Evolutionary conservation across 2,113 vertebrate genomes (phyloP).

Genomic region (Otis tarda): DNA sequence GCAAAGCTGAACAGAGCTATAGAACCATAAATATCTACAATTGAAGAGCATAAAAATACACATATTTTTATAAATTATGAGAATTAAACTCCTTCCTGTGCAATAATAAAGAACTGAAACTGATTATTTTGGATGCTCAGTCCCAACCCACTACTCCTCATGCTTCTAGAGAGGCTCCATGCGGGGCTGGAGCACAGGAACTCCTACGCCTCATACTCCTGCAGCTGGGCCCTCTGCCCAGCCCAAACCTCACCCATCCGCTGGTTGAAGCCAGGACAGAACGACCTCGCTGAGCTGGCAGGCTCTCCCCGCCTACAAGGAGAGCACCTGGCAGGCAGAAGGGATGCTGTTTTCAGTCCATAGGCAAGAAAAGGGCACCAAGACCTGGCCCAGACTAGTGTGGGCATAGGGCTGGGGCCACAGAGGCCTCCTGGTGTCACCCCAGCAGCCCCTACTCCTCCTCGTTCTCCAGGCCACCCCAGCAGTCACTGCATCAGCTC

Average conservation of each 20-base stretch:
- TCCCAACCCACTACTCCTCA: background rate
- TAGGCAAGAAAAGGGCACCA: background rate
- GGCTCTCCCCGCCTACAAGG: background rate
- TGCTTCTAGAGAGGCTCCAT: background rate
- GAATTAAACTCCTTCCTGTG: background rate
- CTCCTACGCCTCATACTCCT: background rate
- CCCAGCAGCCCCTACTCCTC: background rate
- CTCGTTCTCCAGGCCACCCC: background rate
- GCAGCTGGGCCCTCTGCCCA: background rate
- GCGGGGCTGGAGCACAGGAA: background rate
- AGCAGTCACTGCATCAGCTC: background rate
- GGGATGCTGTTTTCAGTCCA: background rate
- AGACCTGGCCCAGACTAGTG: too few species aligned
- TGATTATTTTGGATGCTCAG: background rate
- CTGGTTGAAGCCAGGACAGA: background rate
- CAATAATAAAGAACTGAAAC: background rate
- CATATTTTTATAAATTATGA: background rate
- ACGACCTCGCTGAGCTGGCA: accelerated
- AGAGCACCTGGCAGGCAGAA: background rate
- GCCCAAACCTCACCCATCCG: background rate
- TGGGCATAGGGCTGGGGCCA: background rate
- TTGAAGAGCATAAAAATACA: background rate
- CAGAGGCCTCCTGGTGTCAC: background rate
- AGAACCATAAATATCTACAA: background rate
- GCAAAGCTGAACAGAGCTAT: background rate